Conservation (phyloP, 2,797 vertebrate species). For the Synaphobranchus kaupii region DNA sequence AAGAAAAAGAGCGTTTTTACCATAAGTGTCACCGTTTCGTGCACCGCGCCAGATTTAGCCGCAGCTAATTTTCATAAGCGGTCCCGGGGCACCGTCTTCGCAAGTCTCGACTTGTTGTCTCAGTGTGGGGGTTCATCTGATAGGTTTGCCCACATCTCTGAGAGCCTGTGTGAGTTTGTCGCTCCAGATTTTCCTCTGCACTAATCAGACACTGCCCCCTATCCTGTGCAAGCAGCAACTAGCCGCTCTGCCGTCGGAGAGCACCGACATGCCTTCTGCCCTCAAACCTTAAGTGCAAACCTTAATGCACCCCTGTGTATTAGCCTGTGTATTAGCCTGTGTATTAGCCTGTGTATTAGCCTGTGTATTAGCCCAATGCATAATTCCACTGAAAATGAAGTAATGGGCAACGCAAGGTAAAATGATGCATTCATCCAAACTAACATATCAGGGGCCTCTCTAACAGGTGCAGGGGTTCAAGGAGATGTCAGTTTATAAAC, state of each 20-base stretch:
- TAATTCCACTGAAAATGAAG: not conserved
- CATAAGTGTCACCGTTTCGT: not conserved
- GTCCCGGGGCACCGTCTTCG: not conserved
- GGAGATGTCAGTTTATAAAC: not conserved
- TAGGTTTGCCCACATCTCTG: not conserved
- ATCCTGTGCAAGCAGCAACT: not conserved
- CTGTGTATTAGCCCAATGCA: not conserved
- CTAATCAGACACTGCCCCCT: conserved; percentile 12
- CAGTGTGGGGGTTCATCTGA: not conserved
- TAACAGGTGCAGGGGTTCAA: not conserved
- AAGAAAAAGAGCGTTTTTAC: not conserved
- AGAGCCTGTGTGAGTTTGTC: not conserved
- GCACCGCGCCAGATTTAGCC: too few species aligned
- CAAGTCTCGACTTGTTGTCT: not conserved
- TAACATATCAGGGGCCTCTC: not conserved
- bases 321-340: not conserved
- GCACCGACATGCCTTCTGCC: not conserved
- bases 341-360: too few species aligned
- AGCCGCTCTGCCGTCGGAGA: not conserved
- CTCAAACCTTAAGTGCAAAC: not conserved
- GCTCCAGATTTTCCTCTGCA: not conserved
- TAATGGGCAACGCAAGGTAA: not conserved
- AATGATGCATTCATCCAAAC: not conserved
- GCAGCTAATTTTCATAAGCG: too few species aligned
- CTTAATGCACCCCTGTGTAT: not conserved